Evolutionary conservation across 2,888 invertebrate genomes (phyloP).

Genomic region (Megamerina dolium): DNA sequence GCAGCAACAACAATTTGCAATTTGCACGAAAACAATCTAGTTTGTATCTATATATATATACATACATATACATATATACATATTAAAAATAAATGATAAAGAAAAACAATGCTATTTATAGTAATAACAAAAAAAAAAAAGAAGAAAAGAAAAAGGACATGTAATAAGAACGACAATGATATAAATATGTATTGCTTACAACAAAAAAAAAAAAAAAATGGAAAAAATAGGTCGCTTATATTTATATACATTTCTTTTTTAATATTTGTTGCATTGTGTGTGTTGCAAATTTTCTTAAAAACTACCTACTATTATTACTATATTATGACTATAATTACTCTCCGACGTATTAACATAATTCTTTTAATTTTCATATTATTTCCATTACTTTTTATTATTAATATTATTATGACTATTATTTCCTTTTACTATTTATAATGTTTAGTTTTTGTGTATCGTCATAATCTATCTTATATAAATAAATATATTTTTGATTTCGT

Average conservation of each 20-base stretch:
- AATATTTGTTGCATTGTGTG: slow-evolving; percentile 7
- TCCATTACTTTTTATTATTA: too few species aligned
- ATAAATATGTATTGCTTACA: slow-evolving; percentile 11
- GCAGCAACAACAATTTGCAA: too few species aligned
- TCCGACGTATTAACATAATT: too few species aligned
- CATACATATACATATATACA: not conserved
- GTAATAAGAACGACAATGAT: too few species aligned
- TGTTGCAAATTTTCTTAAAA: slow-evolving; percentile 10
- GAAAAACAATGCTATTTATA: too few species aligned
- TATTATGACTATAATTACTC: not conserved
- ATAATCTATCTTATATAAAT: not conserved
- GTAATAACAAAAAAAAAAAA: too few species aligned
- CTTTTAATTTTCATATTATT: too few species aligned
- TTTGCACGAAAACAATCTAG: slow-evolving; percentile 23
- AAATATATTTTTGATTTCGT: too few species aligned
- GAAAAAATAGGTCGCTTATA: slow-evolving; percentile 11
- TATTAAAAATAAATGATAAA: too few species aligned
- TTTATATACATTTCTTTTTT: slow-evolving; percentile 6
- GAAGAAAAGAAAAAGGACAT: too few species aligned
- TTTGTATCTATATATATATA: slow-evolving; percentile 21
- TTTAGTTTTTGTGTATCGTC: not conserved
- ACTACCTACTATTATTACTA: not conserved
- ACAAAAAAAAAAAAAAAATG: slow-evolving; percentile 18
- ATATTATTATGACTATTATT: not conserved
- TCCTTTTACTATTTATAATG: not conserved